Percentiles rank a stretch among this genome's conserved stretches.
Conservation (phyloP, 1,140 invertebrate genomes). For the Vanessa tameamea region DNA sequence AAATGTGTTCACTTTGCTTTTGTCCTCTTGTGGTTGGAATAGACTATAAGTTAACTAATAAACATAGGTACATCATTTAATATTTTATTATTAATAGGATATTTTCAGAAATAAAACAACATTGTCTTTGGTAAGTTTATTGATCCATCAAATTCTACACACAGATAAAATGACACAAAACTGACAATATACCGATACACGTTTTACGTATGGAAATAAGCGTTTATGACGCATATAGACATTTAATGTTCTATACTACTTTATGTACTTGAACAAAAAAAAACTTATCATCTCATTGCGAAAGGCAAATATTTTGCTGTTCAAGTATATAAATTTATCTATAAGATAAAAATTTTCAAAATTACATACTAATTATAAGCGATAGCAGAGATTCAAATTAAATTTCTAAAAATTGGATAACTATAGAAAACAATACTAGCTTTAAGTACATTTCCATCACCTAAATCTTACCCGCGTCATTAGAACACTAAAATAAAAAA, state of each 20-base stretch:
- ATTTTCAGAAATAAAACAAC: conserved; percentile 42
- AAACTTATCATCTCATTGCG: too few species aligned
- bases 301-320: conserved; percentile 1
- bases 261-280: conserved; percentile 25
- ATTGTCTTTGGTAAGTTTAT: conserved; percentile 69
- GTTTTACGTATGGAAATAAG: conserved; percentile 33
- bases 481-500: conserved; percentile 18
- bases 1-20: too few species aligned
- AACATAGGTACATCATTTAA: too few species aligned
- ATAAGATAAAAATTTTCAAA: conserved; percentile 21
- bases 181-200: conserved; percentile 54
- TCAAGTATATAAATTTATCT: conserved; percentile 21
- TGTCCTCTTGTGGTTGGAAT: too few species aligned
- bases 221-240: conserved; percentile 20
- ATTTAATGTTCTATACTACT: conserved; percentile 27
- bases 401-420: conserved; percentile 13
- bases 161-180: conserved; percentile 60
- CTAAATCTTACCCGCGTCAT: conserved; percentile 42
- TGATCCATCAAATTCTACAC: conserved; percentile 50
- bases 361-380: conserved; percentile 23
- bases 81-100: too few species aligned
- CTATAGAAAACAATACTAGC: not conserved
- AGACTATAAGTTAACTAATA: too few species aligned
- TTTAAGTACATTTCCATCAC: conserved; percentile 49
- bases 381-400: conserved; percentile 32